phyloP scores from a whole-genome alignment of 2,888 invertebrate species.

The Drosophila kambysellisi region DNA sequence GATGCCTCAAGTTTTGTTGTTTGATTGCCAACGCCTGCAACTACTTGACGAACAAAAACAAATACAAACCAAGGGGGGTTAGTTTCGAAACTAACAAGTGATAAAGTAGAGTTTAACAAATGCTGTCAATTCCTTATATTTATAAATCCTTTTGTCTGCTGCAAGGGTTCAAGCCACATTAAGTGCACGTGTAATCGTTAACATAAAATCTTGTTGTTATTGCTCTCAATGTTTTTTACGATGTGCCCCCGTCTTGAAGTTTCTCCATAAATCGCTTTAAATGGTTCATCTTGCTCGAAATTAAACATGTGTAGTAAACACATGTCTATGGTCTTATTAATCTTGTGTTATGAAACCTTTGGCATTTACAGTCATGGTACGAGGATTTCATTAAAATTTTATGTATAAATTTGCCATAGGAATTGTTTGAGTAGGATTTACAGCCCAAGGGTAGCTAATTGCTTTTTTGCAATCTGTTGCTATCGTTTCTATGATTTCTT shows the following conservation, averaged over 20 bases:
- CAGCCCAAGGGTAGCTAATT: slow-evolving; percentile 38
- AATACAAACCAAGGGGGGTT: slow-evolving; percentile 4
- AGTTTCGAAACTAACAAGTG: slow-evolving; percentile 14
- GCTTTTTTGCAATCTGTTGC: slow-evolving; percentile 14
- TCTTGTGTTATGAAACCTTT: slow-evolving; percentile 25
- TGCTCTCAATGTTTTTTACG: slow-evolving; percentile 22
- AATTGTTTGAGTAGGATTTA: slow-evolving; percentile 3
- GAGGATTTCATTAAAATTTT: slow-evolving; percentile 46
- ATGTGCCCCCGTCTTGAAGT: slow-evolving; percentile 20
- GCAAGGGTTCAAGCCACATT: slow-evolving; percentile 3
- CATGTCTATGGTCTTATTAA: slow-evolving; percentile 39
- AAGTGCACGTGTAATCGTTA: slow-evolving; percentile 1
- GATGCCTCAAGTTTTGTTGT: slow-evolving; percentile 53
- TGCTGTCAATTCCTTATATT: slow-evolving; percentile 30
- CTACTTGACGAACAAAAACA: slow-evolving; percentile 16
- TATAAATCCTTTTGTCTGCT: slow-evolving; percentile 16
- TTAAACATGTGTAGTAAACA: slow-evolving; percentile 59
- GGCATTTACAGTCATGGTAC: slow-evolving; percentile 16
- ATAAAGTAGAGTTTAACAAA: slow-evolving; percentile 29
- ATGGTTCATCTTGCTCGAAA: slow-evolving; percentile 52
- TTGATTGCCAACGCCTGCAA: slow-evolving; percentile 56
- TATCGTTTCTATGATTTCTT: slow-evolving; percentile 16
- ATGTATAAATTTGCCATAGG: slow-evolving; percentile 35
- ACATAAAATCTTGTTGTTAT: slow-evolving; percentile 15
- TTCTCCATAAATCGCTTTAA: slow-evolving; percentile 61